Conservation (phyloP, 1,140 invertebrate species). For the Mercenaria mercenaria region DNA sequence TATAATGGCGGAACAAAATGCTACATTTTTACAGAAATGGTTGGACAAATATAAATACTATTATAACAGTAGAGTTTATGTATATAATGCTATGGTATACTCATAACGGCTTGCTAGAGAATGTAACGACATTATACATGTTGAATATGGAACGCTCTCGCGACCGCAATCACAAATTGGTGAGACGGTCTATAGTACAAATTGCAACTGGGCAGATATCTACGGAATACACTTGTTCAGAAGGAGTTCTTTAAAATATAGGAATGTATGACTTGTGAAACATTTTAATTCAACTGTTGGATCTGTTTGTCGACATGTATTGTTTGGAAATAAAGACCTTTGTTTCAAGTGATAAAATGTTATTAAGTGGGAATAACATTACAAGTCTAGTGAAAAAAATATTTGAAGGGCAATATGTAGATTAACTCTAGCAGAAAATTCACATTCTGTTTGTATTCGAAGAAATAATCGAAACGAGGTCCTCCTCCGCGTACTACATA, state of each 20-base stretch:
- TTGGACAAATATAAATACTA: not conserved
- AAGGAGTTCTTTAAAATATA: not conserved
- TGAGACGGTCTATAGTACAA: not conserved
- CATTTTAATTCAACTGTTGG: not conserved
- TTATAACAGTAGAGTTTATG: not conserved
- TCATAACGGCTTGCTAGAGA: not conserved
- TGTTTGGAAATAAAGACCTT: constrained; percentile 29
- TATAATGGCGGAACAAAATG: constrained; percentile 31
- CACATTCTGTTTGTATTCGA: not conserved
- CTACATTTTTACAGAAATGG: constrained; percentile 20
- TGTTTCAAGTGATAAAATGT: not conserved
- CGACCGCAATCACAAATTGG: not conserved
- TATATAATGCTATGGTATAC: constrained; percentile 11
- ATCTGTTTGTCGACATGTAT: constrained; percentile 9
- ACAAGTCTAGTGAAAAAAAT: no score
- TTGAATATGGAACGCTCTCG: not conserved
- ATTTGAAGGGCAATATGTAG: no score
- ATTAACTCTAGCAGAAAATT: no score
- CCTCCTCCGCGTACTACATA: no score
- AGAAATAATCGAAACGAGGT: no score
- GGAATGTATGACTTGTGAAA: not conserved
- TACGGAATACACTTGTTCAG: constrained; percentile 27
- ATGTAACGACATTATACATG: not conserved
- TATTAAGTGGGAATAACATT: no score
- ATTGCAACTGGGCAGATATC: not conserved